Evolutionary conservation across 2,113 vertebrate species (phyloP), one percentile per base, ranked within the genome.

Genomic region (Nibea albiflora): DNA sequence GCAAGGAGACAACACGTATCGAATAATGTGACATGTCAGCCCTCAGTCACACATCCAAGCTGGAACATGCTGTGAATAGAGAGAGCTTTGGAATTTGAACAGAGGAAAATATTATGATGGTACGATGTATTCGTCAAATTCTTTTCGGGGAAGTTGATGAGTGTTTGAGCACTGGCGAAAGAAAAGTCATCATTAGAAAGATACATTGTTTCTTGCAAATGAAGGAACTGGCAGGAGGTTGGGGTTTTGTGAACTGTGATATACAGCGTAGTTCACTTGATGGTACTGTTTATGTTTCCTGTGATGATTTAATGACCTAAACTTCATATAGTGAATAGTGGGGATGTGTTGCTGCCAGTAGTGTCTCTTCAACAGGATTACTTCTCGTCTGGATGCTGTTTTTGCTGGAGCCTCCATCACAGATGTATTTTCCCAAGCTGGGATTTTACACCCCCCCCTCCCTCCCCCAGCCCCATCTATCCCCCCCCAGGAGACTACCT

Each of bases 371-470:
- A 6, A 44, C 39, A 22, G 24, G 35, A 73, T 61, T 65, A 53
- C n/a, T 56, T 26, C 61, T 56, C 7, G 2, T 52, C 73, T 50
- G 39, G 44, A 67, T 61, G 61, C 56, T 24, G 24, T 61, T 70
- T 39, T 64, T 64, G n/a, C 52, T 75, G 19, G 11, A 64, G 39
- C 20, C 12, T 65, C n/a, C 39, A 66, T 76, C 56, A 80, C 52
- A 80, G 68, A 88, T 80, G 69, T 70, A 67, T 68, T 64, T 86
- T 64, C 61, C 47, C 20, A 47, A 68, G 17, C 39, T 57, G 52
- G 72, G 64, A 63, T 44, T 73, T 72, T 35, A 50, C n/a, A 31
- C 17, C 42, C 56, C 42, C 56, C 28, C 46, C 31, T 7, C 31
- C 31, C 24, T 26, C 31, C 47, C 46, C 44, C 8, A 11, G 5